These are phyloP conservation scores for Zoanthus gigantus DNA, from an alignment of 92 coral and sea anemone species.

Conservation along the genomic window DNA sequence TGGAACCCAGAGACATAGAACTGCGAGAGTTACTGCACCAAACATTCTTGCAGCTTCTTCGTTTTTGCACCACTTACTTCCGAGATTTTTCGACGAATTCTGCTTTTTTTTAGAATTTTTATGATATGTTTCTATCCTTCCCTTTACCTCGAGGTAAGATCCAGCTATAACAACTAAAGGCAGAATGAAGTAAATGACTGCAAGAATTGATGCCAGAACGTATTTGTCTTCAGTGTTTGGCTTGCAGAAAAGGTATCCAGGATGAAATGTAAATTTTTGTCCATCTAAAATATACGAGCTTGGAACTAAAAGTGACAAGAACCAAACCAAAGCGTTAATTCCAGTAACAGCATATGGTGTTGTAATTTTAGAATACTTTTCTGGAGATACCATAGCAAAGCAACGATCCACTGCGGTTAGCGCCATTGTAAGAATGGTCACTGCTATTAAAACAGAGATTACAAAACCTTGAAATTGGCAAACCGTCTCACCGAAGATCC, in stretches of 20 bases:
- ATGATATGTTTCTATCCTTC: conserved; percentile 5
- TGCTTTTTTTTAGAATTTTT: not conserved
- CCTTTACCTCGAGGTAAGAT: conserved; percentile 17
- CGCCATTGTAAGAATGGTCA: conserved; percentile 16
- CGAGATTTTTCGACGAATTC: not conserved
- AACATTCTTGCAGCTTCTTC: conserved; percentile 22
- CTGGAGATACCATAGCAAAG: conserved; percentile 23
- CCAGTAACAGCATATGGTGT: conserved; percentile 26
- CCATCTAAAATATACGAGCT: conserved; percentile 25
- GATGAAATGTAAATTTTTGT: conserved; percentile 30
- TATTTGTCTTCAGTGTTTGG: conserved; percentile 30
- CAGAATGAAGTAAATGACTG: not conserved
- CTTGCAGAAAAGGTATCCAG: conserved; percentile 38
- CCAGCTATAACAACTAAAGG: not conserved
- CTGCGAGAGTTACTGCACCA: conserved; percentile 18
- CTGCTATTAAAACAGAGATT: not conserved
- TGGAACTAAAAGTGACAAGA: conserved; percentile 14
- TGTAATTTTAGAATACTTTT: conserved; percentile 4
- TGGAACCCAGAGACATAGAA: conserved; percentile 40
- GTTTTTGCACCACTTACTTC: not conserved
- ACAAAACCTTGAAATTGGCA: conserved; percentile 42
- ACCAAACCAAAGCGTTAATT: conserved; percentile 11
- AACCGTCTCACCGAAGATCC: conserved; percentile 19
- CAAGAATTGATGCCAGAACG: not conserved
- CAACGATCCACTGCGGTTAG: conserved; percentile 25